Evolutionary conservation across 2,797 vertebrate genomes (phyloP).

Genomic region (Clamator glandarius): DNA sequence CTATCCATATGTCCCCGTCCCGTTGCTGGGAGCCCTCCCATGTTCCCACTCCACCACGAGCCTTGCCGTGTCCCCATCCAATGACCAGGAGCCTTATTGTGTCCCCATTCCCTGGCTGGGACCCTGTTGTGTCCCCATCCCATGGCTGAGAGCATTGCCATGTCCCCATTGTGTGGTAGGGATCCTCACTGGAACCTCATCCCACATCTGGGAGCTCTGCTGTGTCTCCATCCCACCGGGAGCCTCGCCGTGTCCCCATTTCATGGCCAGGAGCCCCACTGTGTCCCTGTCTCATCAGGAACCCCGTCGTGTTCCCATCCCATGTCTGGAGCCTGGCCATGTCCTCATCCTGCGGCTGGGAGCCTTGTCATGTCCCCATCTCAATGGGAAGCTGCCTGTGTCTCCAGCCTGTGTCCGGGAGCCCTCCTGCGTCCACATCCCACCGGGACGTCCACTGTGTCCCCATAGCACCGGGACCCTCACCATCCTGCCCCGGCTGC

Average conservation of each 20-base stretch:
- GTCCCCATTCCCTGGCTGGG: not conserved
- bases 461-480: not conserved
- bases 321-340: fast-evolving
- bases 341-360: not conserved
- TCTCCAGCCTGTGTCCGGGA: not conserved
- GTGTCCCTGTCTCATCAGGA: fast-evolving
- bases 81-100: not conserved
- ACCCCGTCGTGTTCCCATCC: not conserved
- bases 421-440: not conserved
- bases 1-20: no score
- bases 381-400: fast-evolving
- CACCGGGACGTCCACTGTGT: fast-evolving
- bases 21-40: no score
- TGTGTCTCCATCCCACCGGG: not conserved
- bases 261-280: fast-evolving
- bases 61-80: not conserved
- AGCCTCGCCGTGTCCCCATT: fast-evolving
- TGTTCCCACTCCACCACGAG: not conserved
- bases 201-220: not conserved
- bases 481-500: fast-evolving
- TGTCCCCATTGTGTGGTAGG: not conserved
- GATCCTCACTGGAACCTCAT: not conserved
- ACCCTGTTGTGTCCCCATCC: not conserved
- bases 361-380: not conserved
- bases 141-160: fast-evolving